Evolutionary conservation across 2,113 vertebrate genomes (phyloP), one percentile per base, ranked within the genome.

Genomic region (Rhabdornis inornatus): DNA sequence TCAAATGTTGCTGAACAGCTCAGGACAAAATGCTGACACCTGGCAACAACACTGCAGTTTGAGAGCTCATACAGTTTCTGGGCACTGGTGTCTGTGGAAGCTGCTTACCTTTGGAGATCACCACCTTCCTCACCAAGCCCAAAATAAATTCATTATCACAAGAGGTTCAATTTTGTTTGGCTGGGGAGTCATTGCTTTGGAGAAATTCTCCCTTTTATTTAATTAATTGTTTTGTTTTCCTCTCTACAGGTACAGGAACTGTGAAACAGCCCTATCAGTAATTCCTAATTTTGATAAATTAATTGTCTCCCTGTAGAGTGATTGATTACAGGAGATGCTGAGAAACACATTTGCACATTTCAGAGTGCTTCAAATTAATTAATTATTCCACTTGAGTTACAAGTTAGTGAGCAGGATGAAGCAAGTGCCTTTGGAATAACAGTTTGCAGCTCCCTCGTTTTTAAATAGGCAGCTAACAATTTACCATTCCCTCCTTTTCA

Each of bases 251-350:
- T 22, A 83, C 10, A 74, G 55, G 57, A 91, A 76, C 55, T 49
- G 61, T 88, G 66, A 89, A 93, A 77, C 72, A 92, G 27, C 35
- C 59, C 31, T 74, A 91, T 45, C 63, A 88, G 94, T 69, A 81
- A 56, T 80, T 91, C 74, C 68, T 96, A 77, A 96, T 96, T 94
- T 94, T 96, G 94, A 92, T 92, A 94, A 97, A 97, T 96, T 94
- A 94, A 92, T 93, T 4, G 1, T 49, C 52, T 94, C 59, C 83
- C 79, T 70, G 52, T 56, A 83, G 79, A 90, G 75, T 64, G 75
- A 95, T 86, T 30, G 24, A 88, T 90, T 88, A 90, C 33, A 81
- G 59, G 59, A 86, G 65, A 45, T 5, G n/a, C 60, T 71, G 83
- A 65, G 44, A 81, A 96, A 80, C 0, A 0, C n/a, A 57, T 57